Percentiles rank a stretch among this genome's conserved stretches.
Evolutionary conservation across 2,797 vertebrate species (phyloP).

Genomic region (Aulostomus chinensis): DNA sequence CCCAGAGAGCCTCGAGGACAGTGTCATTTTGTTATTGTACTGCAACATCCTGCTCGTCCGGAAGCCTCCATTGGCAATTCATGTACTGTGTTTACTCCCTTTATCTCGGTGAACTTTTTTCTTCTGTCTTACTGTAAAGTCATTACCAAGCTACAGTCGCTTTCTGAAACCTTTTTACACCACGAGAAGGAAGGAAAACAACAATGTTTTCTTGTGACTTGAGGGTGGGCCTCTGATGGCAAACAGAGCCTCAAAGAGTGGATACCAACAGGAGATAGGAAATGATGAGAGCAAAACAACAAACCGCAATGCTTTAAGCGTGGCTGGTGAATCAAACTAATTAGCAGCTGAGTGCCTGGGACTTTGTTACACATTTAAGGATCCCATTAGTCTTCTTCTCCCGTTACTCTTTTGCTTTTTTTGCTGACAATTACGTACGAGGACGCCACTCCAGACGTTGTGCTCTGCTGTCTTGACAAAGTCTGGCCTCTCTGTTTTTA

Average conservation of each 20-base stretch:
- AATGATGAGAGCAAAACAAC: conserved; percentile 71
- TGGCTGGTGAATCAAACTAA: conserved; percentile 72
- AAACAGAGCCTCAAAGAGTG: conserved; percentile 47
- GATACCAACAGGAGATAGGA: conserved; percentile 45
- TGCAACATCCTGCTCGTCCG: conserved; percentile 23
- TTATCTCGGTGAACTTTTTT: conserved; percentile 45
- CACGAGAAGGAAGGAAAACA: conserved; percentile 41
- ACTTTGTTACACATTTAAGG: conserved; percentile 70
- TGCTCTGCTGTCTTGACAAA: conserved; percentile 14
- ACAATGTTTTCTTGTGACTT: conserved; percentile 33
- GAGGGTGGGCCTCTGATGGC: conserved; percentile 42
- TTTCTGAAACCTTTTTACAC: conserved; percentile 38
- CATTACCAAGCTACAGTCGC: conserved; percentile 46
- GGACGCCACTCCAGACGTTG: too few relatives aligned
- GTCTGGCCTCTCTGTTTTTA: conserved; percentile 17
- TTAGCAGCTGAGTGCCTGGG: conserved; percentile 66
- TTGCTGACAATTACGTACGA: conserved; percentile 18
- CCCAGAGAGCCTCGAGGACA: conserved; percentile 13
- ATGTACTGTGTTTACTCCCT: conserved; percentile 35
- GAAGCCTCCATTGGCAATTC: conserved; percentile 22
- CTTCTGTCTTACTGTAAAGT: conserved; percentile 40
- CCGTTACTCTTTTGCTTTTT: conserved; percentile 9
- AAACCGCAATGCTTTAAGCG: conserved; percentile 62
- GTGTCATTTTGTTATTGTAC: conserved; percentile 6
- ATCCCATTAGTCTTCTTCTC: conserved; percentile 52